phyloP scores from a whole-genome alignment of 2,797 vertebrate genomes.

The Pyrocephalus nanus region DNA sequence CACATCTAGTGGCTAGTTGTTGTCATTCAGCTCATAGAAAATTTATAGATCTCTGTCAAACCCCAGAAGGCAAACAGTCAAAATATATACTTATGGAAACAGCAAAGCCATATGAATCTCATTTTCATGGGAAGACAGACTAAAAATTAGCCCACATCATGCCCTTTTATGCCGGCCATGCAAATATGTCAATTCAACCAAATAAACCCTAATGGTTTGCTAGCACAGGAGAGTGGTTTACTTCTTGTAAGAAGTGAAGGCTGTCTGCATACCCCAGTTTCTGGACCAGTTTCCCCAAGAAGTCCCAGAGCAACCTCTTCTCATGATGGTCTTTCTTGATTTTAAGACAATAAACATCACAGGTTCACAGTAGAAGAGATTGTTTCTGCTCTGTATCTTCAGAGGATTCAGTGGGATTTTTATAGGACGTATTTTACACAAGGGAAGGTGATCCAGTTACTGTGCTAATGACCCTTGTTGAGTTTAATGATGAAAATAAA shows the following conservation, averaged over 20 bases:
- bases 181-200: not conserved
- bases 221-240: not conserved
- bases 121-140: not conserved
- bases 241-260: not conserved
- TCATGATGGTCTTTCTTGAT: conserved; percentile 16
- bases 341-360: conserved; percentile 48
- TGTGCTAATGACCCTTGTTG: conserved; percentile 39
- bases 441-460: conserved; percentile 37
- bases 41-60: not conserved
- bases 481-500: conserved; percentile 57
- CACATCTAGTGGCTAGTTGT: not conserved
- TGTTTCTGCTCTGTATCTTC: conserved; percentile 7
- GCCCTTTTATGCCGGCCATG: not conserved
- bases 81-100: not conserved
- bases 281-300: not conserved
- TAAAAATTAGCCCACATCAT: not conserved
- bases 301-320: conserved; percentile 1
- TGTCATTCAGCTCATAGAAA: not conserved
- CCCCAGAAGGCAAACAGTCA: not conserved
- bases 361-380: not conserved
- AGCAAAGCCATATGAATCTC: not conserved
- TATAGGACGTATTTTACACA: not conserved
- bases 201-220: not conserved
- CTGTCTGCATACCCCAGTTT: not conserved
- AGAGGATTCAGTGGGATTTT: conserved; percentile 37